Percentiles rank a stretch among this genome's conserved stretches.
phyloP scores from a whole-genome alignment of 64 coral and sea anemone genomes.

The Pachyseris speciosa region DNA sequence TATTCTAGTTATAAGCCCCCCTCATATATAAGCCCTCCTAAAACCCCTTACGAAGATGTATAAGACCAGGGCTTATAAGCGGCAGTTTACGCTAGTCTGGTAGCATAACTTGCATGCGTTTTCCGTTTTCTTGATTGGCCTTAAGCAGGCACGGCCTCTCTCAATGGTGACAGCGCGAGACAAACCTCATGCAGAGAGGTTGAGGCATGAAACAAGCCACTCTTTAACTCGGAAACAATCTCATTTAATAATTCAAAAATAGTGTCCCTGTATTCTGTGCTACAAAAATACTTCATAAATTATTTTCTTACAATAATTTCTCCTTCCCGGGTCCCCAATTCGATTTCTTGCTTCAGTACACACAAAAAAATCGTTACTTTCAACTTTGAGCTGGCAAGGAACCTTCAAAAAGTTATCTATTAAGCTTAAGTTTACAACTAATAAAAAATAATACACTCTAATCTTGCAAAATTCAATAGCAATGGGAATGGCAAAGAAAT shows the following conservation, averaged over 20 bases:
- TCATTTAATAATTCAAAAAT: neutral
- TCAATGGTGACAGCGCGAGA: no score
- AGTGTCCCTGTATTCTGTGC: neutral
- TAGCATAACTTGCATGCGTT: no score
- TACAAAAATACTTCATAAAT: constrained; percentile 50
- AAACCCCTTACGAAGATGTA: no score
- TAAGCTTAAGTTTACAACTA: neutral
- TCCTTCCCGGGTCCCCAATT: neutral
- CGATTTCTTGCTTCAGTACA: neutral
- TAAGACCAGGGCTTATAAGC: no score
- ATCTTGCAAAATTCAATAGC: no score
- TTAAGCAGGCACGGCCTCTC: no score
- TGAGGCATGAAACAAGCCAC: neutral
- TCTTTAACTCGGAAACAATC: neutral
- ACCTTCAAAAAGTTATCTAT: neutral
- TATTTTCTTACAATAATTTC: neutral
- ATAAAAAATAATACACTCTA: neutral
- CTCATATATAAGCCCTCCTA: no score
- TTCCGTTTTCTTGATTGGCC: no score
- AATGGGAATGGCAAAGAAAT: neutral
- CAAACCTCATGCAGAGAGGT: no score
- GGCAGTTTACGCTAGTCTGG: no score
- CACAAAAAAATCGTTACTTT: neutral
- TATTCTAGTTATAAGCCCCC: no score
- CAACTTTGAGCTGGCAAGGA: neutral